Conservation (phyloP, 1,140 invertebrate species). For the Sitophilus oryzae region DNA sequence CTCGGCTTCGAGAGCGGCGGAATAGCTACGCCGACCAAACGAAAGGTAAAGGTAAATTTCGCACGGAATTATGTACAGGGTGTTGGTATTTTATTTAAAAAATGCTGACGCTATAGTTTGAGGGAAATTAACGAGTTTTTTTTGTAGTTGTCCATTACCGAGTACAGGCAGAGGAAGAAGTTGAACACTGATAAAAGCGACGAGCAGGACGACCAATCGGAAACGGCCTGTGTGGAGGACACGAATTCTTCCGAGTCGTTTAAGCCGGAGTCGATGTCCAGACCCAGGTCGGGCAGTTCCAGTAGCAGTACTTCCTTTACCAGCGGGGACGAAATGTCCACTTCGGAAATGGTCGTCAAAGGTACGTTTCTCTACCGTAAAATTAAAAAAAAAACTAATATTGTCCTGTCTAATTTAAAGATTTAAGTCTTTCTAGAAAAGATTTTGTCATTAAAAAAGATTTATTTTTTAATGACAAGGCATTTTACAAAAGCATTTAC, state of each 20-base stretch:
- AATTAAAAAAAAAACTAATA: too few species aligned
- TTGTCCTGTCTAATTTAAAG: too few species aligned
- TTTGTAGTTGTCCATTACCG: slow-evolving; percentile 61
- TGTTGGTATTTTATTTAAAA: background rate
- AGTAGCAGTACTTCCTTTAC: slow-evolving; percentile 50
- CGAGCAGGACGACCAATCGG: slow-evolving; percentile 26
- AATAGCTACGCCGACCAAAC: slow-evolving; percentile 34
- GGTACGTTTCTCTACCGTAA: too few species aligned
- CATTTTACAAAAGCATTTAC: background rate
- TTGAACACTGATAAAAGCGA: slow-evolving; percentile 41
- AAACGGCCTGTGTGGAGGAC: slow-evolving; percentile 30
- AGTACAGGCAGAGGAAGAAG: slow-evolving; percentile 63
- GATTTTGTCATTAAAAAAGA: slow-evolving; percentile 3
- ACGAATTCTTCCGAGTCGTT: slow-evolving; percentile 42
- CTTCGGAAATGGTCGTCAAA: slow-evolving; percentile 33
- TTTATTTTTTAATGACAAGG: background rate
- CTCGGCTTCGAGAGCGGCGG: slow-evolving; percentile 39
- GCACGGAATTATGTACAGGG: too few species aligned
- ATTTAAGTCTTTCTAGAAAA: slow-evolving; percentile 12
- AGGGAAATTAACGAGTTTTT: background rate
- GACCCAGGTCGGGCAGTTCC: slow-evolving; percentile 48
- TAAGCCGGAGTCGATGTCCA: slow-evolving; percentile 34
- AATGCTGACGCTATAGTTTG: background rate
- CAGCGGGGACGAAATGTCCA: slow-evolving; percentile 49
- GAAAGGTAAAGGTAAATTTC: slow-evolving; percentile 39